Base-by-base conservation (phyloP, 2,113 vertebrate genomes). In the Sinocyclocheilus anophthalmus region DNA sequence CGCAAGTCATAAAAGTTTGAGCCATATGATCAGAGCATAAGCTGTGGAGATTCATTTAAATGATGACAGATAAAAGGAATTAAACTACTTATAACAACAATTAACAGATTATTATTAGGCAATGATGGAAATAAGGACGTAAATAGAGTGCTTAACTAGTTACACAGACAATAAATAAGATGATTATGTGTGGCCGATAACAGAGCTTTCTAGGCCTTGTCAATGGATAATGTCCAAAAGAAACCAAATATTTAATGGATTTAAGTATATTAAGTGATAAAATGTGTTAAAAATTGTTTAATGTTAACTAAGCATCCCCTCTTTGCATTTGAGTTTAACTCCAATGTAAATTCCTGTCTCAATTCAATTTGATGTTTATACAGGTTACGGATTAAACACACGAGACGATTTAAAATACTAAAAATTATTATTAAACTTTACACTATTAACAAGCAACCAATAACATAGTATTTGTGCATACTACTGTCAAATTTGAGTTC, bases 1-100 rank as follows among this genome's bases (percentile, higher is more conserved):
- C 53, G 63, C 63, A 83, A 83, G 45, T 83, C 81, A 83, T 70
- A 45, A 24, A 30, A 83, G 13, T 83, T 37, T 53, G 11, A 37
- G 26, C 9, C 39, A 48, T 81, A 9, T 59, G 76, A 79, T 85
- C 42, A 42, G 26, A 33, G 42, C 48, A 33, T 77, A 79, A 11
- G 37, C 39, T 24, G 26, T 65, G 37, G 4, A 3, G 13, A 24
- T 81, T 24, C 33, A 26, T 45, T 59, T 63, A 14, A 24, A 42
- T 59, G 16, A 61, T 63, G 20, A 16, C 14, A n/a, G 76, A 33
- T 55, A 77, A 37, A 57, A 33, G 55, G 22, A 63, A 45, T 26
- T 63, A 61, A 61, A 42, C 22, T 24, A 14, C 30, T 57, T 11
- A 61, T 18, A 39, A 39, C 55, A 80, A 61, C 50, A 57, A 53